These are phyloP conservation scores for Acleris holmiana DNA, from an alignment of 2,888 invertebrate genomes.

Conservation along the genomic window DNA sequence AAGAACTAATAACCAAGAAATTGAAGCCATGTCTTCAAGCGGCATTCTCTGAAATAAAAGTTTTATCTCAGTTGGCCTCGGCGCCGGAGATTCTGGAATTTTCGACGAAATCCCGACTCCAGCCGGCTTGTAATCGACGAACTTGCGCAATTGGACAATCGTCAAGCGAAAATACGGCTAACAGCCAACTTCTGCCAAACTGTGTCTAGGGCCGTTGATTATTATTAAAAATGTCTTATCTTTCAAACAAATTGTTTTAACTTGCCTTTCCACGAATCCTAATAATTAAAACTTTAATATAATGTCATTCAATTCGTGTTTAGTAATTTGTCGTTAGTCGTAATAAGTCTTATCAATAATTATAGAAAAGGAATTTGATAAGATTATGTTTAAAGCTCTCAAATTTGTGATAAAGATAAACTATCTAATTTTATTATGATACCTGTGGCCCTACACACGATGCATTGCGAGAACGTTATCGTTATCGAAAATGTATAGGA, in stretches of 20 bases:
- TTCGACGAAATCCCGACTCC: conserved; percentile 57
- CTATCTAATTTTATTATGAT: too few relatives aligned
- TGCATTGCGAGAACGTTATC: too few relatives aligned
- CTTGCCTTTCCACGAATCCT: not conserved
- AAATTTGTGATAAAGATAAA: too few relatives aligned
- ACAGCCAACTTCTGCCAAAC: conserved; percentile 59
- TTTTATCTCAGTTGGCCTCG: conserved; percentile 60
- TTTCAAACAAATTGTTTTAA: conserved; percentile 11
- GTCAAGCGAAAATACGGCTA: conserved; percentile 58
- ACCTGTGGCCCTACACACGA: too few relatives aligned
- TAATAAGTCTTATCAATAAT: too few relatives aligned
- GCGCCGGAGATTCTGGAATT: conserved; percentile 48
- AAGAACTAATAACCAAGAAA: conserved; percentile 41
- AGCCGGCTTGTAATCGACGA: conserved; percentile 64
- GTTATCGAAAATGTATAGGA: too few relatives aligned
- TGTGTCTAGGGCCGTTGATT: conserved; percentile 21
- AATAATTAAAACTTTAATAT: not conserved
- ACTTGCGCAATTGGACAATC: conserved; percentile 69
- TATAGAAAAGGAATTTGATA: too few relatives aligned
- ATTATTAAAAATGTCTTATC: conserved; percentile 28
- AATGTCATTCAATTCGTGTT: too few relatives aligned
- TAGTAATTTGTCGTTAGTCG: too few relatives aligned
- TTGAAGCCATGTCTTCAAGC: conserved; percentile 44
- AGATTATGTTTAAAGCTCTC: too few relatives aligned
- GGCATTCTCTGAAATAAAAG: conserved; percentile 51